phyloP scores from a whole-genome alignment of 1,140 invertebrate genomes.

The Zaprionus gabonicus region DNA sequence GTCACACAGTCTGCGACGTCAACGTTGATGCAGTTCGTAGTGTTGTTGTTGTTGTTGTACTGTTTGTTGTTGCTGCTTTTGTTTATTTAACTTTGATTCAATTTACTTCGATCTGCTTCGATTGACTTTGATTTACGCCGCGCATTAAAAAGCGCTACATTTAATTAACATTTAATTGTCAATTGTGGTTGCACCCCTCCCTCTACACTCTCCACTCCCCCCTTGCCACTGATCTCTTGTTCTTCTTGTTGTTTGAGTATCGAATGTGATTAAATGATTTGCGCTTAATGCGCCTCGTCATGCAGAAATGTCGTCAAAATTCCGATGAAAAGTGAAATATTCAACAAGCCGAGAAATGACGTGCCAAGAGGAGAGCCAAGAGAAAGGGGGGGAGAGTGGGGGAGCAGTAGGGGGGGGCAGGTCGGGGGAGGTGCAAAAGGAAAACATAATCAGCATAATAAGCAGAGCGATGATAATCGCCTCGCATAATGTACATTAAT shows the following conservation, averaged over 20 bases:
- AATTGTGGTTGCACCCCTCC: background rate
- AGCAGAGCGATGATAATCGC: constrained; percentile 43
- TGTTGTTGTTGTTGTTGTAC: background rate
- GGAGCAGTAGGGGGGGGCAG: too few relatives aligned
- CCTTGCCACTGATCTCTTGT: background rate
- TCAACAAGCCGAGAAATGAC: constrained; percentile 7
- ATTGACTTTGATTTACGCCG: constrained; percentile 25
- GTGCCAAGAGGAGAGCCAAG: background rate
- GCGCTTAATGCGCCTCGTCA: background rate
- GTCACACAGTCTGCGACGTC: background rate
- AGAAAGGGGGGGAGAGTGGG: background rate
- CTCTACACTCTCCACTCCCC: background rate
- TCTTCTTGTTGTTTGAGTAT: constrained; percentile 13
- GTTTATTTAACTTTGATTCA: constrained; percentile 17
- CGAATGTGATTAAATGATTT: constrained; percentile 26
- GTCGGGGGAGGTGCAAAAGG: background rate
- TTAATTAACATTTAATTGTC: constrained; percentile 33
- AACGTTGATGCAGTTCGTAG: background rate
- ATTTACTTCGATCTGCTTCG: constrained; percentile 17
- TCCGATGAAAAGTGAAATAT: constrained; percentile 18
- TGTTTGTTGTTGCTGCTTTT: constrained; percentile 12
- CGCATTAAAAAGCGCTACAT: constrained; percentile 15
- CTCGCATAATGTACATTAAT: constrained; percentile 43
- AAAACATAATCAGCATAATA: constrained; percentile 50
- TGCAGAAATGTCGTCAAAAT: constrained; percentile 13